Evolutionary conservation across 2,113 vertebrate species (phyloP).

Genomic region (Mastomys coucha): DNA sequence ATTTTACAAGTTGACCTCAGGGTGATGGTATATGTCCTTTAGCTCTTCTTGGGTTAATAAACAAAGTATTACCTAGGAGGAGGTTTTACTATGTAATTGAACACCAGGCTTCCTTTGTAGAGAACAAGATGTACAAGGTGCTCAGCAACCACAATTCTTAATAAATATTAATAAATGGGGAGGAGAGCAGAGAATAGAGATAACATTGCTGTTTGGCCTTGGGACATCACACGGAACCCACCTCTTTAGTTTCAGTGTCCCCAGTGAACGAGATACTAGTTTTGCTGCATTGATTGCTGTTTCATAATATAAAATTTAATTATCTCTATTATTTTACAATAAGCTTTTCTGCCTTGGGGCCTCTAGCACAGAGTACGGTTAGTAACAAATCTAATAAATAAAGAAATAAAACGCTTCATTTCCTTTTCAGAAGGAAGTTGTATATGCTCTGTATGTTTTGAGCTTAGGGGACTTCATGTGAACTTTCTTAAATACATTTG

Average conservation of each 20-base stretch:
- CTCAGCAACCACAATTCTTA: constrained; percentile 64
- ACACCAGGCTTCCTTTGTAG: neutral
- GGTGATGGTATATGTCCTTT: neutral
- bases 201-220: constrained; percentile 64
- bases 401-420: constrained; percentile 82
- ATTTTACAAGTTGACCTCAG: neutral
- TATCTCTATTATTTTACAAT: constrained; percentile 85
- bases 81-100: constrained; percentile 52
- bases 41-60: neutral
- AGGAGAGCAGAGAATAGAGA: constrained; percentile 48
- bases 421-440: constrained; percentile 74
- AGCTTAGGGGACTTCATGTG: constrained; percentile 71
- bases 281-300: constrained; percentile 80
- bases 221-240: constrained; percentile 64
- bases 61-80: constrained; percentile 15
- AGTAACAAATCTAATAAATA: constrained; percentile 84
- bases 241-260: constrained; percentile 74
- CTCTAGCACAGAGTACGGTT: constrained; percentile 68
- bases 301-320: constrained; percentile 85
- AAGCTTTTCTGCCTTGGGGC: constrained; percentile 79
- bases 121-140: neutral
- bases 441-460: constrained; percentile 54
- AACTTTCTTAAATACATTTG: constrained; percentile 42
- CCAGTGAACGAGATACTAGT: constrained; percentile 70
- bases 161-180: constrained; percentile 70